Evolutionary conservation across 2,888 invertebrate species (phyloP).

Genomic region (Amblyjoppa fuscipennis): DNA sequence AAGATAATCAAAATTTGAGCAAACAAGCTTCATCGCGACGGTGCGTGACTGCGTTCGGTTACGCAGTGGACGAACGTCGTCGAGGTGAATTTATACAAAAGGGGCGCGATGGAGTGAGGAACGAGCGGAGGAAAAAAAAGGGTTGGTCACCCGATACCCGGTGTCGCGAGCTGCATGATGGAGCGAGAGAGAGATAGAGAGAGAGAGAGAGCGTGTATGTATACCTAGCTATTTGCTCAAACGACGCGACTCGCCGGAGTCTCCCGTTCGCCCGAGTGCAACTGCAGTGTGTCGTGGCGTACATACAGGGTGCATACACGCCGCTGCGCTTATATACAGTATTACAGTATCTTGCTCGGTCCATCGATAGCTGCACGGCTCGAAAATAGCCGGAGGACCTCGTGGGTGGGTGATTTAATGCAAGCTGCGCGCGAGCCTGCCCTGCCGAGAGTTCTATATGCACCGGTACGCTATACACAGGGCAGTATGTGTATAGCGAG

Average conservation of each 20-base stretch:
- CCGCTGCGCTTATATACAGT: constrained; percentile 14
- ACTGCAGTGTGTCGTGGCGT: constrained; percentile 38
- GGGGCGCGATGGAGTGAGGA: constrained; percentile 4
- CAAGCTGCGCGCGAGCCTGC: constrained; percentile 65
- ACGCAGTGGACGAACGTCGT: constrained; percentile 47
- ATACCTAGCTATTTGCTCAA: constrained; percentile 52
- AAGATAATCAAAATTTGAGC: constrained; percentile 63
- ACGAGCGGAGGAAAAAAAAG: constrained; percentile 33
- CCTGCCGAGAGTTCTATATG: constrained; percentile 18
- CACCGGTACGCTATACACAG: constrained; percentile 14
- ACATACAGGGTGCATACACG: constrained; percentile 8
- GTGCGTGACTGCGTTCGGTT: constrained; percentile 63
- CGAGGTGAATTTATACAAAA: constrained; percentile 52
- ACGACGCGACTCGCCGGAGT: constrained; percentile 34
- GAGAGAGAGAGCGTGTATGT: background rate
- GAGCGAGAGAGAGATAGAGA: background rate
- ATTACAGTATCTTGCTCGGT: constrained; percentile 76
- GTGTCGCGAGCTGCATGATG: constrained; percentile 29
- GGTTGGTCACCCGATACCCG: constrained; percentile 52
- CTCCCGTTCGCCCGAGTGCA: constrained; percentile 33
- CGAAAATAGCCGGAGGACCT: constrained; percentile 80
- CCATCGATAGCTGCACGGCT: constrained; percentile 77
- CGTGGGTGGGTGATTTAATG: constrained; percentile 84
- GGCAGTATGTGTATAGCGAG: background rate
- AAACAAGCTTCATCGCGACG: constrained; percentile 55